Percentiles rank a stretch among this genome's conserved stretches.
Evolutionary conservation across 2,888 invertebrate species (phyloP).

Genomic region (Phengaris alcon): DNA sequence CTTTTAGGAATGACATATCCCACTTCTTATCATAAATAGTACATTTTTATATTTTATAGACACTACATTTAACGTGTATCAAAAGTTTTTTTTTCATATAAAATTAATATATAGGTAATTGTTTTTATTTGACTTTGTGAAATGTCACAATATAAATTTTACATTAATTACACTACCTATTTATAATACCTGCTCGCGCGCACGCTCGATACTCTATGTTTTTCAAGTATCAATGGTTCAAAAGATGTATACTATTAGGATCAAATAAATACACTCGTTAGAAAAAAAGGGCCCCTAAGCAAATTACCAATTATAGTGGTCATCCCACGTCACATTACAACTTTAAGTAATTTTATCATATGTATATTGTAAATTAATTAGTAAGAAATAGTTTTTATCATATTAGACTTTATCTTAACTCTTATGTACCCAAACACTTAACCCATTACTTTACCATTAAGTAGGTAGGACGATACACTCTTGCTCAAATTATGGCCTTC

Average conservation of each 20-base stretch:
- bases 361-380: too few species aligned
- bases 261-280: too few species aligned
- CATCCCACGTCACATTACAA: too few species aligned
- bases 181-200: conserved; percentile 41
- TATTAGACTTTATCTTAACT: too few species aligned
- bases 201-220: conserved; percentile 38
- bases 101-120: conserved; percentile 3
- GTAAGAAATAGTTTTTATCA: too few species aligned
- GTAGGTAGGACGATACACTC: too few species aligned
- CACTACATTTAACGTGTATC: conserved; percentile 24
- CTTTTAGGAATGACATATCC: not conserved
- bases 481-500: too few species aligned
- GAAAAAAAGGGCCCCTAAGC: too few species aligned
- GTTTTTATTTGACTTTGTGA: conserved; percentile 33
- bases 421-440: too few species aligned
- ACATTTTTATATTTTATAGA: conserved; percentile 14
- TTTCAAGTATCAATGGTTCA: not conserved
- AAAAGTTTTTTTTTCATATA: conserved; percentile 23
- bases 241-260: not conserved
- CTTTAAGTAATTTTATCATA: too few species aligned
- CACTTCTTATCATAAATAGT: not conserved
- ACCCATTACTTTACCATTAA: too few species aligned
- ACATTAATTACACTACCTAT: conserved; percentile 63
- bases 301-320: too few species aligned
- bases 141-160: conserved; percentile 41